Percentiles rank a stretch among this genome's conserved stretches.
These are phyloP conservation scores for Myiothlypis chrysogaster DNA, from an alignment of 2,797 vertebrate genomes.

Conservation along the genomic window DNA sequence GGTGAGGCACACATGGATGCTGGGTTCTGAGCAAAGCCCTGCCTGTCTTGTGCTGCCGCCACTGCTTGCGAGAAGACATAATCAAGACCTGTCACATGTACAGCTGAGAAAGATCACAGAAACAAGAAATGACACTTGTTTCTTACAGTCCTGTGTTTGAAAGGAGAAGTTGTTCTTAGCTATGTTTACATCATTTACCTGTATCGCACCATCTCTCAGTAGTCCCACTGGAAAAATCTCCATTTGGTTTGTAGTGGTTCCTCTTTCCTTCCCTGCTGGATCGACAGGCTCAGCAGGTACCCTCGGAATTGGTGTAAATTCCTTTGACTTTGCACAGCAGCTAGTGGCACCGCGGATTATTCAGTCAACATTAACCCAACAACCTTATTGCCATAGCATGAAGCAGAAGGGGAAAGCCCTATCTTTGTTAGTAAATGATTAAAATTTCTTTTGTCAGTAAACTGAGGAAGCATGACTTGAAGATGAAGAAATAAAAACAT, in stretches of 20 bases:
- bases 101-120: background rate
- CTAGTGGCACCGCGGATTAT: background rate
- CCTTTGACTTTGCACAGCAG: background rate
- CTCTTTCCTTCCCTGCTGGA: background rate
- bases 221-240: background rate
- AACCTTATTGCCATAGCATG: background rate
- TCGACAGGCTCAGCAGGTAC: background rate
- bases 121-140: background rate
- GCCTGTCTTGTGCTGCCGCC: fast-evolving
- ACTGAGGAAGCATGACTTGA: background rate
- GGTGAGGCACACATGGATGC: background rate
- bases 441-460: background rate
- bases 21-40: background rate
- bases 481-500: background rate
- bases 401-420: background rate
- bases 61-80: fast-evolving
- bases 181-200: background rate
- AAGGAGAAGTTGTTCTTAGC: background rate
- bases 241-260: background rate
- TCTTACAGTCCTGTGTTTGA: background rate
- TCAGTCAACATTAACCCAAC: background rate
- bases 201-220: background rate
- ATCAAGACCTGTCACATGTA: background rate
- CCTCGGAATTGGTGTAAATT: background rate
- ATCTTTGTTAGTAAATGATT: background rate